phyloP scores from a whole-genome alignment of 2,888 invertebrate genomes.

The Mesodorylaimus sp. region DNA sequence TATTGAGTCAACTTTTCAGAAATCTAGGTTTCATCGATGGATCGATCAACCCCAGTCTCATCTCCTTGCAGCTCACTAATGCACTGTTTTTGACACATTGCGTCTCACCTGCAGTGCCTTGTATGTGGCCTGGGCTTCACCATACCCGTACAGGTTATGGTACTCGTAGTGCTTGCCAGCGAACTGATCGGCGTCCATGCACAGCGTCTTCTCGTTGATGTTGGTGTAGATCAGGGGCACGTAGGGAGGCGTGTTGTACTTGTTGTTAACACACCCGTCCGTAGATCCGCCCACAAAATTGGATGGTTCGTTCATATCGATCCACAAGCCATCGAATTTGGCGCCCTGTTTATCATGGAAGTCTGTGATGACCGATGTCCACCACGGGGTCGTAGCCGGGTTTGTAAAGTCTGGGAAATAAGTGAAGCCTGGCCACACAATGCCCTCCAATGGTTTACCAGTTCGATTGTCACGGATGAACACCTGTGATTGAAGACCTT shows the following conservation, averaged over 20 bases:
- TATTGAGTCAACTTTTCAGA: too few relatives aligned
- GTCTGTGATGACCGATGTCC: conserved; percentile 48
- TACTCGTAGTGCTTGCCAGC: conserved; percentile 37
- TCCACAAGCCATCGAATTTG: conserved; percentile 62
- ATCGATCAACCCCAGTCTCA: too few relatives aligned
- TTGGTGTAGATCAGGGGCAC: conserved; percentile 23
- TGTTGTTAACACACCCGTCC: conserved; percentile 17
- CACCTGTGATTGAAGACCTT: not conserved
- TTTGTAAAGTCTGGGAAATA: conserved; percentile 61
- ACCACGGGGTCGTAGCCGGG: conserved; percentile 47
- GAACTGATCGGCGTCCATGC: conserved; percentile 55
- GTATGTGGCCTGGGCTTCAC: conserved; percentile 31
- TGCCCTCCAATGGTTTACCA: conserved; percentile 45
- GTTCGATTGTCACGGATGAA: not conserved
- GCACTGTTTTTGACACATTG: too few relatives aligned
- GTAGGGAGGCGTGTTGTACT: conserved; percentile 24
- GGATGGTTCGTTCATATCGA: conserved; percentile 66
- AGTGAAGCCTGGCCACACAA: conserved; percentile 39
- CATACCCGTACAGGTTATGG: conserved; percentile 40
- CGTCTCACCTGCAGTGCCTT: conserved; percentile 1
- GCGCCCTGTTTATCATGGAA: conserved; percentile 40
- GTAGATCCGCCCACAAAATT: conserved; percentile 43
- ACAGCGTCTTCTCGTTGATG: conserved; percentile 41
- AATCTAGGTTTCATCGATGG: too few relatives aligned
- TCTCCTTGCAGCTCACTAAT: too few relatives aligned